These are phyloP conservation scores for Leptinotarsa lineolata DNA, from an alignment of 1,140 invertebrate genomes.

Conservation along the genomic window DNA sequence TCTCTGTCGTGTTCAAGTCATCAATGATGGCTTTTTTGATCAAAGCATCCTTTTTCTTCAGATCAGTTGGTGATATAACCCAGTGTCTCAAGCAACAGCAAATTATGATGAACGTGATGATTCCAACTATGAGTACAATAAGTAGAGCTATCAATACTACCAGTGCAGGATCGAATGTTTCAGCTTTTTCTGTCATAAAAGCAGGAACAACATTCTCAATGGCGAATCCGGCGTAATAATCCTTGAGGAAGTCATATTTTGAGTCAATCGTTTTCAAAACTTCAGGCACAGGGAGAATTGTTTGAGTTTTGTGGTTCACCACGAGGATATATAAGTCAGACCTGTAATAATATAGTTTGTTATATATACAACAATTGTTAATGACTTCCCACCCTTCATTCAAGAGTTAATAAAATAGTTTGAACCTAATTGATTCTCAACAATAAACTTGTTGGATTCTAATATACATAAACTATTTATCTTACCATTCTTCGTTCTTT, in stretches of 20 bases:
- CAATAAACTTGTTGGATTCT: not conserved
- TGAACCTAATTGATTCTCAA: too few relatives aligned
- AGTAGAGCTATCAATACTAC: slow-evolving; percentile 84
- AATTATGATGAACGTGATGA: slow-evolving; percentile 83
- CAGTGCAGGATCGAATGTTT: slow-evolving; percentile 82
- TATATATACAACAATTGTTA: too few relatives aligned
- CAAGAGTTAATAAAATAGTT: too few relatives aligned
- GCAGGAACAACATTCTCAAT: slow-evolving; percentile 81
- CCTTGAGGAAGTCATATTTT: slow-evolving; percentile 82
- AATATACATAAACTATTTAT: not conserved
- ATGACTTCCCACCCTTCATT: too few relatives aligned
- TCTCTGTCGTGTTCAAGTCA: slow-evolving; percentile 85
- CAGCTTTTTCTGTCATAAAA: slow-evolving; percentile 65
- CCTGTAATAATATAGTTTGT: slow-evolving; percentile 59
- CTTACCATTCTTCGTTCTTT: slow-evolving; percentile 69
- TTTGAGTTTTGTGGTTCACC: slow-evolving; percentile 74
- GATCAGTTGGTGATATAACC: slow-evolving; percentile 67
- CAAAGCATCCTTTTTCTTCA: slow-evolving; percentile 76
- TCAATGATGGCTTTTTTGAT: slow-evolving; percentile 82
- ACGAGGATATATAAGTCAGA: slow-evolving; percentile 88
- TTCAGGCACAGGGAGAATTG: slow-evolving; percentile 77
- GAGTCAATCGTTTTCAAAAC: slow-evolving; percentile 83
- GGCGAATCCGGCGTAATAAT: slow-evolving; percentile 75
- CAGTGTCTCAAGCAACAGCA: slow-evolving; percentile 88
- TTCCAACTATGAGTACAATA: slow-evolving; percentile 83